Evolutionary conservation across 1,140 invertebrate genomes (phyloP).

Genomic region (Mizuhopecten yessoensis): DNA sequence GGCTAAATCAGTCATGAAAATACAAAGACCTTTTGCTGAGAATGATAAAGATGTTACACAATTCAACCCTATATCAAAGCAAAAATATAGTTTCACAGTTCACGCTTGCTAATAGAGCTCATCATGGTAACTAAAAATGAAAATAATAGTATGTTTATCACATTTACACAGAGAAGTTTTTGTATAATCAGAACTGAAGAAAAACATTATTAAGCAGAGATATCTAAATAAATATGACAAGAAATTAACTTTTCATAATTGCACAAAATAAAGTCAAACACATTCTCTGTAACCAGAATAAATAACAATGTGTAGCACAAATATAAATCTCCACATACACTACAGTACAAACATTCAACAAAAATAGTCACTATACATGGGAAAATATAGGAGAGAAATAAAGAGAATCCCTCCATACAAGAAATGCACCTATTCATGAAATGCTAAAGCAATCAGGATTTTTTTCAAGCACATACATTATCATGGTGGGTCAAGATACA

Average conservation of each 20-base stretch:
- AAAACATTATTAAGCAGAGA: neutral
- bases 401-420: neutral
- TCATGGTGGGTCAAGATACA: neutral
- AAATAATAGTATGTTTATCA: neutral
- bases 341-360: constrained; percentile 8
- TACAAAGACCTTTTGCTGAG: neutral
- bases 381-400: neutral
- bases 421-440: constrained; percentile 28
- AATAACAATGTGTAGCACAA: constrained; percentile 24
- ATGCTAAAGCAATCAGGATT: constrained; percentile 4
- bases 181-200: constrained; percentile 22
- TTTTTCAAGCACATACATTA: neutral
- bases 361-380: neutral
- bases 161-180: neutral
- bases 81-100: neutral
- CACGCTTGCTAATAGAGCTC: neutral
- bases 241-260: constrained; percentile 36
- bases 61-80: neutral
- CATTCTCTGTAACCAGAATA: constrained; percentile 25
- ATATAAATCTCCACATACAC: constrained; percentile 30
- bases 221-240: constrained; percentile 25
- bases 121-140: too few relatives aligned
- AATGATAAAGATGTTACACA: neutral
- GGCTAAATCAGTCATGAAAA: neutral
- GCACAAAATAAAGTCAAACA: constrained; percentile 39